Evolutionary conservation across 2,113 vertebrate genomes (phyloP).

Genomic region (Neomonachus schauinslandi): DNA sequence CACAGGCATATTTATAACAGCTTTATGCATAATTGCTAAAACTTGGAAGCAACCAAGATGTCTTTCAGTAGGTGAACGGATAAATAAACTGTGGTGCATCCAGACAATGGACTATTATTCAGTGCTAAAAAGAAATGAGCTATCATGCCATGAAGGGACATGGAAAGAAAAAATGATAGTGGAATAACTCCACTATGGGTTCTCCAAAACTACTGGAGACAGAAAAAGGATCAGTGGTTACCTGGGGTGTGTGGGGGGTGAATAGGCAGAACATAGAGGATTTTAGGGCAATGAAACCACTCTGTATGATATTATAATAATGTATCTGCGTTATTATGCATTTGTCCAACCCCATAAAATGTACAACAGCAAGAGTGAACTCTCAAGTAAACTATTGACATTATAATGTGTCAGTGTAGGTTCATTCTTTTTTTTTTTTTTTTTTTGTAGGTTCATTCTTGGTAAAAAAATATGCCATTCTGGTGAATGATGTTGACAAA

Average conservation of each 20-base stretch:
- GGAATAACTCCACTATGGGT: background rate
- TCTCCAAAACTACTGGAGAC: background rate
- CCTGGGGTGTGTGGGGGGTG: background rate
- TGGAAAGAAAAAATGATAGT: background rate
- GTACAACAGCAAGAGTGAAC: background rate
- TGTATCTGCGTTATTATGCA: background rate
- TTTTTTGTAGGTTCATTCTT: background rate
- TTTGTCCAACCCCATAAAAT: background rate
- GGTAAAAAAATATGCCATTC: background rate
- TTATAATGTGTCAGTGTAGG: background rate
- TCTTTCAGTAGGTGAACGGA: background rate
- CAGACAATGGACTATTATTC: background rate
- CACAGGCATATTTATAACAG: background rate
- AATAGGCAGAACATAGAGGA: background rate
- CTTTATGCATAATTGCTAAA: background rate
- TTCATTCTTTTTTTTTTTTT: background rate
- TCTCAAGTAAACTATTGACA: background rate
- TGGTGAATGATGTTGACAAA: background rate
- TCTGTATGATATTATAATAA: background rate
- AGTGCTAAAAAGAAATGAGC: background rate
- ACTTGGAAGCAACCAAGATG: background rate
- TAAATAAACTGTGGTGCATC: background rate
- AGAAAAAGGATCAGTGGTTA: background rate
- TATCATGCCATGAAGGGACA: background rate
- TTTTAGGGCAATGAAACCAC: background rate